These are phyloP conservation scores for Sylvicola fuscatus DNA, from an alignment of 2,888 invertebrate species.

Conservation along the genomic window DNA sequence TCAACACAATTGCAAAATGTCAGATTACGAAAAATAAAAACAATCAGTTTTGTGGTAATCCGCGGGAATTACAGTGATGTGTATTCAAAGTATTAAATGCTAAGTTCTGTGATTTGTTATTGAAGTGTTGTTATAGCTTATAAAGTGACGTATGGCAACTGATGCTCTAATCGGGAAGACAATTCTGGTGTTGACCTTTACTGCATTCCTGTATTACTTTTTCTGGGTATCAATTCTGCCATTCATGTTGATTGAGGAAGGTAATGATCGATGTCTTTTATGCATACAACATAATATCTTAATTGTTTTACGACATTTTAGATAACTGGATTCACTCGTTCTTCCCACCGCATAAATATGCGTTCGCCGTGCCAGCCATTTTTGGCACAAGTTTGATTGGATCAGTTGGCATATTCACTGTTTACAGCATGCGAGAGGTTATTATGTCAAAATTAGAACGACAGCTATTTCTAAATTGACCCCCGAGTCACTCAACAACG, in stretches of 20 bases:
- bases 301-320: too few species aligned
- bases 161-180: conserved; percentile 37
- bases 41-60: too few species aligned
- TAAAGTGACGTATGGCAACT: conserved; percentile 26
- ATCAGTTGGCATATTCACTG: conserved; percentile 38
- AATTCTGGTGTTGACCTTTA: conserved; percentile 30
- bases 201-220: conserved; percentile 34
- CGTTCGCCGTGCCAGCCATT: conserved; percentile 34
- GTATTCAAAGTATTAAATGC: too few species aligned
- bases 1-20: too few species aligned
- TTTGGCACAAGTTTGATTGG: conserved; percentile 43
- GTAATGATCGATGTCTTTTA: conserved; percentile 26
- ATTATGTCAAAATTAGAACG: too few species aligned
- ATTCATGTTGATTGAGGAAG: conserved; percentile 38
- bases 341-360: conserved; percentile 35
- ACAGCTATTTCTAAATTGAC: too few species aligned
- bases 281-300: too few species aligned
- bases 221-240: conserved; percentile 48
- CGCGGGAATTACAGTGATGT: too few species aligned
- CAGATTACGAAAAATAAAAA: too few species aligned
- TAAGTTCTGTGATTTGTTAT: too few species aligned
- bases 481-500: too few species aligned
- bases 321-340: conserved; percentile 30
- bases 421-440: conserved; percentile 17
- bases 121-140: too few species aligned